These are phyloP conservation scores for Oxystoma pomonae DNA, from an alignment of 2,888 invertebrate species.

Conservation along the genomic window DNA sequence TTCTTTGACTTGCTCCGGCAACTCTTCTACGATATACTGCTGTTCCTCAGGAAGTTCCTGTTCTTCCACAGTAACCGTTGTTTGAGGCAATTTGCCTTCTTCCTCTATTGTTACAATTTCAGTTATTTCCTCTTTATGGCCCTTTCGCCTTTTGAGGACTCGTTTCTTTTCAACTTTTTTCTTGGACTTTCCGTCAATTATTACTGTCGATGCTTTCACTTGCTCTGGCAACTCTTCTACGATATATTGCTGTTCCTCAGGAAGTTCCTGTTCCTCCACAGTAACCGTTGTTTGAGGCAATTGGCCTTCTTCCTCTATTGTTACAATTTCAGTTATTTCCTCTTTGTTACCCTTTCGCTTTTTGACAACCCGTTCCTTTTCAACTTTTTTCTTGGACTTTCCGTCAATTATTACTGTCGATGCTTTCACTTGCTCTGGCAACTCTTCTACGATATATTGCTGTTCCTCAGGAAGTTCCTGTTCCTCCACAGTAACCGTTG, in stretches of 20 bases:
- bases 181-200: conserved; percentile 26
- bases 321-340: conserved; percentile 42
- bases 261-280: conserved; percentile 33
- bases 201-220: conserved; percentile 30
- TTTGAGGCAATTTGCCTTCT: conserved; percentile 33
- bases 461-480: conserved; percentile 32
- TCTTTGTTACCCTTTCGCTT: conserved; percentile 44
- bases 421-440: conserved; percentile 36
- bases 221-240: conserved; percentile 31
- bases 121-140: conserved; percentile 45
- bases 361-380: conserved; percentile 34
- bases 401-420: conserved; percentile 33
- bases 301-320: conserved; percentile 43
- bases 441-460: conserved; percentile 26
- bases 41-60: conserved; percentile 18
- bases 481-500: conserved; percentile 41
- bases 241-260: conserved; percentile 19
- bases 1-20: conserved; percentile 29
- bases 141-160: conserved; percentile 39
- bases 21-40: conserved; percentile 27
- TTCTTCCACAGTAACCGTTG: conserved; percentile 39
- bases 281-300: conserved; percentile 43
- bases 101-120: conserved; percentile 33
- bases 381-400: conserved; percentile 34
- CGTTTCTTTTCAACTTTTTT: conserved; percentile 42